Evolutionary conservation across 2,888 invertebrate genomes (phyloP), one percentile per base, ranked within the genome.

Genomic region (Scaptomyza flava): DNA sequence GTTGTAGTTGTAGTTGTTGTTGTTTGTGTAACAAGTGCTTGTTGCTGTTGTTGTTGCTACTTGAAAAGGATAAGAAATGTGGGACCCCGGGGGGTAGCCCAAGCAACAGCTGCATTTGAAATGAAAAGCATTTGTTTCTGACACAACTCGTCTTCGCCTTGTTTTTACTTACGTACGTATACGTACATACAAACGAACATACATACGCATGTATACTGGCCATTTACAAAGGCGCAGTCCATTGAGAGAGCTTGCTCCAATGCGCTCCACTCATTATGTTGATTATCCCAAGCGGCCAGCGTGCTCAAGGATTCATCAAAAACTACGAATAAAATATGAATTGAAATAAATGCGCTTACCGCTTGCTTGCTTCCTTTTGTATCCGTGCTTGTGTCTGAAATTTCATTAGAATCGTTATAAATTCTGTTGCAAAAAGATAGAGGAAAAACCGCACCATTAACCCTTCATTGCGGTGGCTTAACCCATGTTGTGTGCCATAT

Each of bases 61-160:
- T 65, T 67, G 66, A 68, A 75, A 72, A 27, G 75, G 65, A 73
- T 83, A 81, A 73, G 79, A 72, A 77, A 77, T 69, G 68, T 68
- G 65, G 65, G 61, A 52, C 71, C 81, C 80, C 66, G 53, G 79
- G 58, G 77, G 74, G 57, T 69, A 69, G 62, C 50, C 80, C 77
- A 68, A 82, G 79, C 82, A 84, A 73, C 87, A 81, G 78, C 85
- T 83, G 86, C 87, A 86, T 87, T 85, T 80, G 77, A 83, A 86
- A 87, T 86, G 87, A 86, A 87, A 82, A 79, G 89, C 89, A 89
- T 89, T 89, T 89, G 89, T 89, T 89, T 89, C 85, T 87, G 89
- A 89, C 89, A 87, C 89, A 87, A 89, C 87, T 83, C 78, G 81
- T 89, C 89, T 60, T 60, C 62, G 74, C 66, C 60, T 23, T 54